phyloP scores from a whole-genome alignment of 2,113 vertebrate genomes.

The Helogale parvula region DNA sequence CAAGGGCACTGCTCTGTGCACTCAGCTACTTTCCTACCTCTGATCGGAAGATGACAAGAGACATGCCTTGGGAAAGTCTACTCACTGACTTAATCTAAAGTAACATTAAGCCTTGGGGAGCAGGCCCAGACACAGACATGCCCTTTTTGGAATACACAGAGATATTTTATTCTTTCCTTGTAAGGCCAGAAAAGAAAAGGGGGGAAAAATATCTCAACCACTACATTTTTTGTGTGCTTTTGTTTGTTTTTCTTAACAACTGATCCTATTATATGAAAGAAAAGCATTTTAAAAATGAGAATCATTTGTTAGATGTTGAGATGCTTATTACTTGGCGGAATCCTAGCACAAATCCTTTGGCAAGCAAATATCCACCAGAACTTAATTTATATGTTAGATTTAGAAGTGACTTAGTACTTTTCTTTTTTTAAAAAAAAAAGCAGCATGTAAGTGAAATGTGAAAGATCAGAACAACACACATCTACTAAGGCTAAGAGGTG shows the following conservation, averaged over 20 bases:
- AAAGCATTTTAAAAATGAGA: conserved; percentile 22
- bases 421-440: neutral
- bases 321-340: neutral
- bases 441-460: too few relatives aligned
- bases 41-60: neutral
- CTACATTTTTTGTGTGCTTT: neutral
- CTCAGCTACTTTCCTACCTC: neutral
- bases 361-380: neutral
- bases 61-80: neutral
- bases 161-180: neutral
- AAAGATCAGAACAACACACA: neutral
- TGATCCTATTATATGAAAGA: neutral
- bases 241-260: neutral
- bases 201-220: neutral
- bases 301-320: neutral
- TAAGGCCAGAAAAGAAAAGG: neutral
- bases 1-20: neutral
- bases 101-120: neutral
- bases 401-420: neutral
- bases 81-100: neutral
- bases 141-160: neutral
- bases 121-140: fast-evolving
- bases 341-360: neutral
- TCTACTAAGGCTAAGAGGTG: neutral
- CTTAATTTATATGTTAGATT: neutral